These are phyloP conservation scores for Catostylus mosaicus DNA, from an alignment of 30 jellyfish, hydroid and myxozoan species.

Conservation along the genomic window DNA sequence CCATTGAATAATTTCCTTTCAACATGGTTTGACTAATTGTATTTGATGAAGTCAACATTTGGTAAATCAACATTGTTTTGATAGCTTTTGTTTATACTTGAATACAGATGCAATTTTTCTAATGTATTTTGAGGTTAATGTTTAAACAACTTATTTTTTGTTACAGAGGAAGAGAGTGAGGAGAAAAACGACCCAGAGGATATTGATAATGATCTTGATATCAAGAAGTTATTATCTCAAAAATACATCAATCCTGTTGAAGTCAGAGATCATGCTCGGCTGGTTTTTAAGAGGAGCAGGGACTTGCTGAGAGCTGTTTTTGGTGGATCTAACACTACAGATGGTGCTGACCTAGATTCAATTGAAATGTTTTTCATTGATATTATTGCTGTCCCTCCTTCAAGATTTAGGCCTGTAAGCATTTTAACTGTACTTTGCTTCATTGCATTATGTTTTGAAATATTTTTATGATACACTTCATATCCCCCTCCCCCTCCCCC, in stretches of 20 bases:
- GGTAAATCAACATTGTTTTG: too few species aligned
- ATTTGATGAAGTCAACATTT: too few species aligned
- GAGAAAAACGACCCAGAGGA: conserved; percentile 9
- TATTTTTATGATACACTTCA: too few species aligned
- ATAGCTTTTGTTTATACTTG: too few species aligned
- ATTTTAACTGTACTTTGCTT: not conserved
- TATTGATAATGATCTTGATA: conserved; percentile 39
- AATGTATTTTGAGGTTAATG: too few species aligned
- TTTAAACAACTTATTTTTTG: not conserved
- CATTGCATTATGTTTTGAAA: too few species aligned
- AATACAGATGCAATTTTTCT: too few species aligned
- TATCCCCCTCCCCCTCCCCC: too few species aligned
- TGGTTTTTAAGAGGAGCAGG: conserved; percentile 67
- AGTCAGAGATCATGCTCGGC: conserved; percentile 79
- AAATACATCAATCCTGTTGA: conserved; percentile 93
- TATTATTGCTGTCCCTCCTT: conserved; percentile 91
- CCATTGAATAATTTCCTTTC: not conserved
- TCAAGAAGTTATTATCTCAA: conserved; percentile 43
- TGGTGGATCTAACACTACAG: conserved; percentile 64
- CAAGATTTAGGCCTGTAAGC: conserved; percentile 97
- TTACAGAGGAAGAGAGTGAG: not conserved
- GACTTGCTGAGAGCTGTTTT: conserved; percentile 60
- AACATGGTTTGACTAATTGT: too few species aligned
- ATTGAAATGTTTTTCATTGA: conserved; percentile 91
- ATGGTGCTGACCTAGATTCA: conserved; percentile 24